Percentiles rank a stretch among this genome's conserved stretches.
These are phyloP conservation scores for Patella caerulea DNA, from an alignment of 2,888 invertebrate genomes.

Conservation along the genomic window DNA sequence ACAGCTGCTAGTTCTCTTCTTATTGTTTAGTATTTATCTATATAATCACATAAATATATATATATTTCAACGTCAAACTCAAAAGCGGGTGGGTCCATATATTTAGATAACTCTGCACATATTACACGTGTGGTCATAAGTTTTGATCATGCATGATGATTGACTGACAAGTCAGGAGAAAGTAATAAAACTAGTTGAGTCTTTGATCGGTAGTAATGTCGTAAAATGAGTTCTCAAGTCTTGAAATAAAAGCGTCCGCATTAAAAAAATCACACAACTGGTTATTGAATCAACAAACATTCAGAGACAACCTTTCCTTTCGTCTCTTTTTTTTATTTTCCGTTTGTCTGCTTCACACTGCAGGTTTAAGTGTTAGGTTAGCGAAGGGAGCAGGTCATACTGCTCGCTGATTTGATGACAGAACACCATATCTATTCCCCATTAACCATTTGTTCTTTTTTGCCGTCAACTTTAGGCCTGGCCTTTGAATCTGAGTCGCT, in stretches of 20 bases:
- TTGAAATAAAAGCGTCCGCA: neutral
- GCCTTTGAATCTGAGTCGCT: conserved; percentile 57
- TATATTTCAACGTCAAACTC: too few species aligned
- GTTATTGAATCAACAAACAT: neutral
- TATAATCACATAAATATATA: too few species aligned
- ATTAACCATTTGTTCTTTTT: conserved; percentile 59
- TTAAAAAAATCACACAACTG: neutral
- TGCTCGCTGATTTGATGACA: too few species aligned
- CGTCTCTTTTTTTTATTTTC: neutral
- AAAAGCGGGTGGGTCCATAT: too few species aligned
- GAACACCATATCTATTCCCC: conserved; percentile 46
- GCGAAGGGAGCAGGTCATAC: too few species aligned
- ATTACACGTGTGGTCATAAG: too few species aligned
- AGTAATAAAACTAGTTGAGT: neutral
- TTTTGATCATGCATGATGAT: too few species aligned
- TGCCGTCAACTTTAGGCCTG: conserved; percentile 36
- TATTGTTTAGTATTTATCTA: too few species aligned
- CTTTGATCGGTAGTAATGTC: conserved; percentile 10
- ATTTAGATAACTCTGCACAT: too few species aligned
- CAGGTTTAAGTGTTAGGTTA: too few species aligned
- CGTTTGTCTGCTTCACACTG: neutral
- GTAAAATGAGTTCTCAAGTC: neutral
- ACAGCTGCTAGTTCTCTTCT: too few species aligned
- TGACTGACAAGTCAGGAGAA: too few species aligned
- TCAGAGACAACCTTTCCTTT: conserved; percentile 1